Base-by-base conservation (phyloP, 2,797 vertebrate species). In the Thaleichthys pacificus region DNA sequence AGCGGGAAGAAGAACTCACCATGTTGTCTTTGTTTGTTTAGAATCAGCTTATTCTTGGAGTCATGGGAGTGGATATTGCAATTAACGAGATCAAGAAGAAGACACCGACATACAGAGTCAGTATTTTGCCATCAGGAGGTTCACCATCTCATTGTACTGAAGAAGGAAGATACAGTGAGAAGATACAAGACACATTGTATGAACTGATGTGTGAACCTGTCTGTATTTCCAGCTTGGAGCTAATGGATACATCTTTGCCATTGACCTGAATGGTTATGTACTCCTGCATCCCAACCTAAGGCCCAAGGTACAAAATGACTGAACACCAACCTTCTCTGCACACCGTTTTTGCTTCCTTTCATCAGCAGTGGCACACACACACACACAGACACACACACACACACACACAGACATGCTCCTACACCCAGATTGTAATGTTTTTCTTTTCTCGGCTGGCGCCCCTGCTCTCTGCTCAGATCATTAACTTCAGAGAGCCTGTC, bases 21-120 rank as follows among this genome's bases (percentile, higher is more conserved):
- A 42, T 42, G 7, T 42, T 54, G 51, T 54, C 51, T 54, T 19
- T 54, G 15, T 54, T 19, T 54, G 15, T 35, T 30, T 93, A 99
- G 96, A 99, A 97, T 89, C 97, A 99, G 93, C 94, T 99, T 74
- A 97, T 98, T 86, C 93, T 99, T 14, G 97, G 97, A 0, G 97
- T 99, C 79, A 98, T 99, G 96, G 97, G 97, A 65, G 96, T 99
- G 0, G 97, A 99, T 1, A 94, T 99, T 57, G 95, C 96, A 61
- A 94, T 99, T 74, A 96, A 93, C 3, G 97, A 99, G 89, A 98
- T 99, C 90, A 97, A 98, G 88, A 96, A 86, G 87, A 95, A 99
- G 91, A 98, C 96, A 0, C 97, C 97, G 0, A 95, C 96, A 49
- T 99, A 99, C 86, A 96, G 96, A 4, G 97, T 96, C 88, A 86